Evolutionary conservation across 2,888 invertebrate species (phyloP), one percentile per base, ranked within the genome.

Genomic region (Iphiclides podalirius): DNA sequence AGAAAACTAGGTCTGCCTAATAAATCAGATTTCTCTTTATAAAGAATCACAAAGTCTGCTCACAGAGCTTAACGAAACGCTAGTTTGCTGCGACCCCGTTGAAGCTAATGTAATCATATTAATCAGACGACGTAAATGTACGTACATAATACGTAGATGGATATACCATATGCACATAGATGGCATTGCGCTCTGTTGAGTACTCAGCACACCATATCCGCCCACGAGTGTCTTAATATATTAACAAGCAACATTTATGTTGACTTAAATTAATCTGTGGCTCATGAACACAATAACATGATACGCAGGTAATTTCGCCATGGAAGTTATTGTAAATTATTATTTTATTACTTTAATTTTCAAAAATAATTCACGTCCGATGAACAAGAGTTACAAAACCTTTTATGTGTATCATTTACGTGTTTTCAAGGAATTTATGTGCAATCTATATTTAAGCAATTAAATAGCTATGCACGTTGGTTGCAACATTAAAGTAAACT

Each of bases 1-100:
- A 38, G 35, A 42, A 40, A 48, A 43, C 34, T 39, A 38, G 48
- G 43, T 49, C 43, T 43, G 43, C 20, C 43, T 49, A 49, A 43
- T 49, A 49, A 49, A 49, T 49, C 48, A 43, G 38, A 43, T 56
- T 54, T 52, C 43, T 43, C 44, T 56, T 42, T 38, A 34, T 23
- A 34, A 37, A 38, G 34, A 43, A 17, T 38, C 38, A 37, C 43
- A 39, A 48, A 48, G 43, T 39, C 36, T 38, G n/a, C 12, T 39
- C 15, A 14, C 34, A 23, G 17, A 23, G 31, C 16, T 33, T 15
- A 38, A 49, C 15, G 35, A 39, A 44, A 40, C 13, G 39, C 37
- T 50, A 28, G 39, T 35, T 33, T 38, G 26, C 26, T 40, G 17
- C 46, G 33, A 46, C 33, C 17, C n/a, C 17, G 38, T 39, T 50